These are phyloP conservation scores for Hypomesus transpacificus DNA, from an alignment of 2,113 vertebrate species.

Conservation along the genomic window DNA sequence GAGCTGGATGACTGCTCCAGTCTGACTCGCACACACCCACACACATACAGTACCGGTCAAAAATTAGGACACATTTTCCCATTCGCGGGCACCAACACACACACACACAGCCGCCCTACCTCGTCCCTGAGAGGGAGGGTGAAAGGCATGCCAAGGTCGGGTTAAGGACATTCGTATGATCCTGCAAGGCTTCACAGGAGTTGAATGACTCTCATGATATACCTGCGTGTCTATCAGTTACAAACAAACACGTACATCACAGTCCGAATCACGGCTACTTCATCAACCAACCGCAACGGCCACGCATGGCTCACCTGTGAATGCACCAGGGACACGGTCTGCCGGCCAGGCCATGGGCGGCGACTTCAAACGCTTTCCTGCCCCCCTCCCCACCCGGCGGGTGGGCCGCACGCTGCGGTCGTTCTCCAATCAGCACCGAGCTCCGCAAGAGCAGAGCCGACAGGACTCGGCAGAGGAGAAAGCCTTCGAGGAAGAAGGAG, in stretches of 20 bases:
- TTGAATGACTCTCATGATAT: background rate
- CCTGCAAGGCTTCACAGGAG: background rate
- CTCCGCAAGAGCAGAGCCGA: background rate
- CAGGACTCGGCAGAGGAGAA: background rate
- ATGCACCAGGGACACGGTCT: no score
- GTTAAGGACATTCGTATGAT: background rate
- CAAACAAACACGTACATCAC: background rate
- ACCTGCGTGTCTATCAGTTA: background rate
- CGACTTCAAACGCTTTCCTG: no score
- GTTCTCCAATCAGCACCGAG: background rate
- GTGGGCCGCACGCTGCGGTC: background rate
- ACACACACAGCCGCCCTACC: background rate
- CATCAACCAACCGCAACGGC: no score
- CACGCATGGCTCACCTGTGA: background rate
- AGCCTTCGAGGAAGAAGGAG: no score
- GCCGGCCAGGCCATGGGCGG: no score
- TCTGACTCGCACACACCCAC: background rate
- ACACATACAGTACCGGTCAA: no score
- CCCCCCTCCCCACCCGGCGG: no score
- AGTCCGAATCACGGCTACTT: no score
- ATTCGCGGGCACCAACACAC: no score
- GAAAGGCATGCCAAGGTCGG: background rate
- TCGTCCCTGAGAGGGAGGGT: background rate
- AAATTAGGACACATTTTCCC: no score
- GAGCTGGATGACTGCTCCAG: no score